These are phyloP conservation scores for Lepus oiostolus DNA, from an alignment of 2,797 vertebrate species.

Conservation along the genomic window DNA sequence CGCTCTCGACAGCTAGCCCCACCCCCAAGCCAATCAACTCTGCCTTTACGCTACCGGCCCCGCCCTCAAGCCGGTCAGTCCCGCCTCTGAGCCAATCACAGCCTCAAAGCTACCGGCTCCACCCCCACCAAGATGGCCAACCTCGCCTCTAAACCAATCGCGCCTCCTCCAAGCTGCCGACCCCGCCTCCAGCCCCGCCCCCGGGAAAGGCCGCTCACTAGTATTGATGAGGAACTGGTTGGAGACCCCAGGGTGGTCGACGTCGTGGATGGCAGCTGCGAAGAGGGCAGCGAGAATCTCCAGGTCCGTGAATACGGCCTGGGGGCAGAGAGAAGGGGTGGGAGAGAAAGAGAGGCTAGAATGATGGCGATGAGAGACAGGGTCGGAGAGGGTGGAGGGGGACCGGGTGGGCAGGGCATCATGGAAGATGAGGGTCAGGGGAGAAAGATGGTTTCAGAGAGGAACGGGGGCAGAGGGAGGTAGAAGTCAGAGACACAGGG, in stretches of 20 bases:
- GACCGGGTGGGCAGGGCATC: too few species aligned
- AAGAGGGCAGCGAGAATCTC: conserved; percentile 96
- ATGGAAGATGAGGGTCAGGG: neutral
- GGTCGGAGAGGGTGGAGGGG: neutral
- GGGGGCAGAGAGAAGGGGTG: neutral
- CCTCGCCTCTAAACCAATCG: too few species aligned
- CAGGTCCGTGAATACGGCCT: conserved; percentile 97
- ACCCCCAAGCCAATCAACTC: too few species aligned
- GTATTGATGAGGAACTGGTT: conserved; percentile 98
- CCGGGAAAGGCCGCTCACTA: conserved; percentile 89
- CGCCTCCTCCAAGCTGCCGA: neutral
- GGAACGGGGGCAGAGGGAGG: too few species aligned
- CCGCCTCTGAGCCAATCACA: too few species aligned
- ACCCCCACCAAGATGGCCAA: neutral
- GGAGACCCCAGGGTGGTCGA: conserved; percentile 97
- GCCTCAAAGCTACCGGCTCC: neutral
- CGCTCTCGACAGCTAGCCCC: too few species aligned
- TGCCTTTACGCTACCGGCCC: neutral
- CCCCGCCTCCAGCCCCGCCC: neutral
- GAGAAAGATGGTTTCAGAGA: neutral
- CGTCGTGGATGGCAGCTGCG: conserved; percentile 96
- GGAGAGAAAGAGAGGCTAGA: neutral
- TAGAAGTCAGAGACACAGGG: neutral
- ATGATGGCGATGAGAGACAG: neutral
- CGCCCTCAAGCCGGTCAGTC: neutral